Evolutionary conservation across 2,888 invertebrate genomes (phyloP).

Genomic region (Nezara viridula): DNA sequence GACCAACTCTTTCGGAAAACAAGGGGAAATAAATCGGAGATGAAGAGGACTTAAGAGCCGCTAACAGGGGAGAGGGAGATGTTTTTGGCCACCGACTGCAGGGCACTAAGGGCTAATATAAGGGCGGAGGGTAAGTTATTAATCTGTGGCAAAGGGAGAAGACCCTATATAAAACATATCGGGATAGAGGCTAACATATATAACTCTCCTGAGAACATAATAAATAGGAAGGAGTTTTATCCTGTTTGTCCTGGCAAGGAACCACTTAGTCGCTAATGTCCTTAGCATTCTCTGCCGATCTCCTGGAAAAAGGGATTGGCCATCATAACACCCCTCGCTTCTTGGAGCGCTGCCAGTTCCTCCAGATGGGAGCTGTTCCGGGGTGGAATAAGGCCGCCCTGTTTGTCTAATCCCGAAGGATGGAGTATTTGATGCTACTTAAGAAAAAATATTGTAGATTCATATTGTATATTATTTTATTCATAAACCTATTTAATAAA

Average conservation of each 20-base stretch:
- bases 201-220: neutral
- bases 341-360: neutral
- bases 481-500: too few relatives aligned
- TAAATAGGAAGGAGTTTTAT: slow-evolving; percentile 46
- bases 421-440: neutral
- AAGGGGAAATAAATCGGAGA: slow-evolving; percentile 7
- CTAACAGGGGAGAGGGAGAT: neutral
- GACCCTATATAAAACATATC: slow-evolving; percentile 9
- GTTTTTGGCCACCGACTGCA: neutral
- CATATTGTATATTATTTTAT: neutral
- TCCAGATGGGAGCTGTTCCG: slow-evolving; percentile 24
- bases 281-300: slow-evolving; percentile 30
- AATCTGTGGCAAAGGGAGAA: neutral
- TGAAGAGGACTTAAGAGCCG: slow-evolving; percentile 32
- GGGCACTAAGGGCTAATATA: slow-evolving; percentile 29
- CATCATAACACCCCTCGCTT: neutral
- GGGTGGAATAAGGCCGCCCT: neutral
- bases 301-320: slow-evolving; percentile 33
- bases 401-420: neutral
- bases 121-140: neutral
- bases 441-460: neutral
- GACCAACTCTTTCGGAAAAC: slow-evolving; percentile 36
- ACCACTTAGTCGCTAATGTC: slow-evolving; percentile 42
- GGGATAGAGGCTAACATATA: slow-evolving; percentile 5
- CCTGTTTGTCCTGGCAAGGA: slow-evolving; percentile 1